A percentile compares a stretch with the other conserved stretches of the same genome.
These are phyloP conservation scores for Alaudala cheleensis DNA, from an alignment of 2,113 vertebrate species.

Conservation along the genomic window DNA sequence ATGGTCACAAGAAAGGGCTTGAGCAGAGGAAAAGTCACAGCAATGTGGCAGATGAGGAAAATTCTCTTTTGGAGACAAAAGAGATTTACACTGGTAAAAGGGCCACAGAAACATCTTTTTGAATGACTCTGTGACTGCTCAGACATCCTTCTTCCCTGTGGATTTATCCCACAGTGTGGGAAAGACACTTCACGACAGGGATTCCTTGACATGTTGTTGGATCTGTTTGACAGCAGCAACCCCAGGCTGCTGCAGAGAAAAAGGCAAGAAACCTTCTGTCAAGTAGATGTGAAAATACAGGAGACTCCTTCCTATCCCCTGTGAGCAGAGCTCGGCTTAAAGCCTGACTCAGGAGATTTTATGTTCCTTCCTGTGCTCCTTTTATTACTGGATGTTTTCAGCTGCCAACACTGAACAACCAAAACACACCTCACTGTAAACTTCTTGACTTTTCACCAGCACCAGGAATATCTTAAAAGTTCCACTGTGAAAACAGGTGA, in stretches of 20 bases:
- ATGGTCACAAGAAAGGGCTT: neutral
- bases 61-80: neutral
- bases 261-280: neutral
- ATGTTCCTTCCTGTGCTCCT: neutral
- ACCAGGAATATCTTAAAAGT: neutral
- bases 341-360: neutral
- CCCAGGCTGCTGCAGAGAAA: neutral
- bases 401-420: neutral
- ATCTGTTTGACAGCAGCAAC: neutral
- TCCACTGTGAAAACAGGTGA: neutral
- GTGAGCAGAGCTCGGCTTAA: neutral
- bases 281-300: neutral
- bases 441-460: neutral
- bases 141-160: neutral
- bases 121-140: neutral
- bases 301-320: neutral
- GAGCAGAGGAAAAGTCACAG: neutral
- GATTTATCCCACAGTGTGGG: neutral
- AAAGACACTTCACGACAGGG: neutral
- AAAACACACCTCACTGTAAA: neutral
- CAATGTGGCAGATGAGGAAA: neutral
- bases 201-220: neutral
- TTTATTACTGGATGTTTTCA: slow-evolving; percentile 20
- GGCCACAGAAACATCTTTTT: neutral
- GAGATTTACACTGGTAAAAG: neutral